Percentiles rank a stretch among this genome's conserved stretches.
These are phyloP conservation scores for Villa cingulata DNA, from an alignment of 2,888 invertebrate genomes.

Conservation along the genomic window DNA sequence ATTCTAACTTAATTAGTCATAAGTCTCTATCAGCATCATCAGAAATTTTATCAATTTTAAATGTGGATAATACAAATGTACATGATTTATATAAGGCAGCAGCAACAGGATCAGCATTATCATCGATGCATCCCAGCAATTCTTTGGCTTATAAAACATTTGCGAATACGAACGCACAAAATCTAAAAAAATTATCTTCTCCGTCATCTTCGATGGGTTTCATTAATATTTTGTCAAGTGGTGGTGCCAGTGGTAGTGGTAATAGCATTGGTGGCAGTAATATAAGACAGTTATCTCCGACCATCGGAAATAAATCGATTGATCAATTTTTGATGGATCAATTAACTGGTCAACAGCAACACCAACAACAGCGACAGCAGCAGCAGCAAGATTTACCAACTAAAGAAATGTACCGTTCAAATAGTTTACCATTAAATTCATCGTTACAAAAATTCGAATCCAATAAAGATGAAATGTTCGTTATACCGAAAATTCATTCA, in stretches of 20 bases:
- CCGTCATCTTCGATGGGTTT: constrained; percentile 22
- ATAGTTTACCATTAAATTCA: constrained; percentile 47
- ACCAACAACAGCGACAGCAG: constrained; percentile 20
- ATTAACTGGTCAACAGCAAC: constrained; percentile 25
- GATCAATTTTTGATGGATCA: constrained; percentile 27
- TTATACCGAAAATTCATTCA: constrained; percentile 30
- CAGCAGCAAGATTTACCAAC: constrained; percentile 21
- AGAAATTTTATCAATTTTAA: constrained; percentile 25
- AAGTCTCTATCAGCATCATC: constrained; percentile 14
- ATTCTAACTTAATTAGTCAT: constrained; percentile 4
- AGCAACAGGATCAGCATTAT: constrained; percentile 10
- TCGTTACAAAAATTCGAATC: constrained; percentile 34
- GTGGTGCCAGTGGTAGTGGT: background rate
- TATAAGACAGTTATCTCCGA: constrained; percentile 1
- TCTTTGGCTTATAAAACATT: constrained; percentile 21
- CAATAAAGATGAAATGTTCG: constrained; percentile 26
- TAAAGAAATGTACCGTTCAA: constrained; percentile 46
- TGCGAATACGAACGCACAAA: constrained; percentile 13
- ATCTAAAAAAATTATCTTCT: constrained; percentile 26
- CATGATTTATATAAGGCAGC: constrained; percentile 10
- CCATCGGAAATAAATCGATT: background rate
- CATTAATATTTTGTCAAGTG: constrained; percentile 20
- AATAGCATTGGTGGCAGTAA: background rate
- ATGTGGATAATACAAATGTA: background rate
- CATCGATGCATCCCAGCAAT: constrained; percentile 22